Conservation (phyloP, 1,140 invertebrate genomes). For the Zaprionus kolodkinae region DNA sequence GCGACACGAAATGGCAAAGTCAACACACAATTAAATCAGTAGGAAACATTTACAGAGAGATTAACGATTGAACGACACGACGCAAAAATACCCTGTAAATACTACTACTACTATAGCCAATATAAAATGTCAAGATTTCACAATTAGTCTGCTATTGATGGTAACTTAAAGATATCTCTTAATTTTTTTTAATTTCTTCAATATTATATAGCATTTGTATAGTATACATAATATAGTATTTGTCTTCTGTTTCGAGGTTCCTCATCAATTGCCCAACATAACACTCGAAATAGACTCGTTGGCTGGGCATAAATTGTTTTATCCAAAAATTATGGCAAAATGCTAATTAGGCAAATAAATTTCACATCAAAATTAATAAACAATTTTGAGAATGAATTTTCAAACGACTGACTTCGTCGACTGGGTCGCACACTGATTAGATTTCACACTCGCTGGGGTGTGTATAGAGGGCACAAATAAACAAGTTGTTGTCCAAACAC, state of each 20-base stretch:
- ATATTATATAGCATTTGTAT: not conserved
- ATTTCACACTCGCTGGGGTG: constrained; percentile 69
- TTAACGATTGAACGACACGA: constrained; percentile 11
- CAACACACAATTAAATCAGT: constrained; percentile 76
- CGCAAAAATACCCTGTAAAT: constrained; percentile 25
- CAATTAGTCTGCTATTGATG: too few species aligned
- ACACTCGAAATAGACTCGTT: not conserved
- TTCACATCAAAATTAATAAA: constrained; percentile 77
- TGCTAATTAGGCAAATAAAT: constrained; percentile 78
- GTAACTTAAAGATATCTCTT: too few species aligned
- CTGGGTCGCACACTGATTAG: constrained; percentile 75
- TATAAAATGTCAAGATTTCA: too few species aligned
- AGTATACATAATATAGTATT: not conserved
- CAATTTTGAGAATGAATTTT: constrained; percentile 58
- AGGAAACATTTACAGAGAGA: constrained; percentile 17
- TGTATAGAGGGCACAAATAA: constrained; percentile 1
- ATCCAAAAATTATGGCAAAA: constrained; percentile 77
- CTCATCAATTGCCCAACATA: constrained; percentile 17
- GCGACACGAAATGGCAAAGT: constrained; percentile 77
- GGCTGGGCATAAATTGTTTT: constrained; percentile 59
- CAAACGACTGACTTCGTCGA: constrained; percentile 11
- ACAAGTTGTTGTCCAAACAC: constrained; percentile 60
- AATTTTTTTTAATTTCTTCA: not conserved
- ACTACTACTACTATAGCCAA: not conserved
- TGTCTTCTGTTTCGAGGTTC: constrained; percentile 28